Evolutionary conservation across 2,797 vertebrate genomes (phyloP).

Genomic region (Hoplostethus atlanticus): DNA sequence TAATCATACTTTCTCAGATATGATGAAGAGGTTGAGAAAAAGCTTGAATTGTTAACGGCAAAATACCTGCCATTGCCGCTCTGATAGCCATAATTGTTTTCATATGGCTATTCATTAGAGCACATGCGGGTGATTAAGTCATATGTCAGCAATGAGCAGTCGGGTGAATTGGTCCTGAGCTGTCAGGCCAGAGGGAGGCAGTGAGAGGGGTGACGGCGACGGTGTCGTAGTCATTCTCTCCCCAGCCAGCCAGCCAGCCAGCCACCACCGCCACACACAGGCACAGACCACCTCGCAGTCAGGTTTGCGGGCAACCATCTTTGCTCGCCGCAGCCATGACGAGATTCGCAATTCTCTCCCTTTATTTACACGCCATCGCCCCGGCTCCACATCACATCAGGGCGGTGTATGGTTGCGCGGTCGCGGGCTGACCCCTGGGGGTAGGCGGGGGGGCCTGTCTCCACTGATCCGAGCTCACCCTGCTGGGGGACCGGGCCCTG

Average conservation of each 20-base stretch:
- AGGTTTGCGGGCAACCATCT: constrained; percentile 93
- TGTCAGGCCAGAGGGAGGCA: constrained; percentile 79
- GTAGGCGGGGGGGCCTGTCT: constrained; percentile 86
- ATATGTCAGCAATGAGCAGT: constrained; percentile 82
- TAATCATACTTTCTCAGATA: constrained; percentile 44
- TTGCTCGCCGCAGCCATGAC: constrained; percentile 86
- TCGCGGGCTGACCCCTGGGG: constrained; percentile 87
- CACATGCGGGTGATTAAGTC: constrained; percentile 72
- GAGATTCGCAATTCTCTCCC: constrained; percentile 90
- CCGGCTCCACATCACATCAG: constrained; percentile 90
- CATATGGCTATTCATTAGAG: constrained; percentile 67
- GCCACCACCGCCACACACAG: constrained; percentile 75
- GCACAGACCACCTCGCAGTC: constrained; percentile 83
- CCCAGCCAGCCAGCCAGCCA: constrained; percentile 44
- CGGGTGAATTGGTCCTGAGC: constrained; percentile 86
- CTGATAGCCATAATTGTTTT: constrained; percentile 67
- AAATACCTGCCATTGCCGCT: constrained; percentile 51
- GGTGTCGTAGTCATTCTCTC: constrained; percentile 57
- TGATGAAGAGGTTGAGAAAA: constrained; percentile 51
- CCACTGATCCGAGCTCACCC: constrained; percentile 90
- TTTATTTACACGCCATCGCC: constrained; percentile 98
- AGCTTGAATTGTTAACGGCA: constrained; percentile 56
- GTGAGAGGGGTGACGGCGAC: constrained; percentile 51
- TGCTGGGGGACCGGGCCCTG: constrained; percentile 83
- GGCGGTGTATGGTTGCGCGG: constrained; percentile 78